A percentile compares a stretch with the other conserved stretches of the same genome.
phyloP scores from a whole-genome alignment of 2,888 invertebrate genomes.

The Gasteruption jaculator region DNA sequence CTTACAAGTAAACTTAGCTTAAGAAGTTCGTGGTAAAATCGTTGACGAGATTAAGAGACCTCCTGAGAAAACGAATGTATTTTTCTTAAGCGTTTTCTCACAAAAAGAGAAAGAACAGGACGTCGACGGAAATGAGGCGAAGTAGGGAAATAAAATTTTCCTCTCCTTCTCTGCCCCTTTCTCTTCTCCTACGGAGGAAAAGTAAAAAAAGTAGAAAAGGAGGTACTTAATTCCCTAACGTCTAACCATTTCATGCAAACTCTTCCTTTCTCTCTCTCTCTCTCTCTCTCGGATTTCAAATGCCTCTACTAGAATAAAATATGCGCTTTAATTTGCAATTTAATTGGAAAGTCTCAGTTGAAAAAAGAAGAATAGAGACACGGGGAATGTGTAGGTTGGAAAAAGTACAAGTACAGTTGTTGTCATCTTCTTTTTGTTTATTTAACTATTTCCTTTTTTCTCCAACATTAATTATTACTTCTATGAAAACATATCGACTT shows the following conservation, averaged over 20 bases:
- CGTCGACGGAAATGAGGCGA: conserved; percentile 3
- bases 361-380: background rate
- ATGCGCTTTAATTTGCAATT: conserved; percentile 40
- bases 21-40: conserved; percentile 28
- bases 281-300: background rate
- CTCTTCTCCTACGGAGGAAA: too few relatives aligned
- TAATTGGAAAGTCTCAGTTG: conserved; percentile 31
- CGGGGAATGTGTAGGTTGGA: background rate
- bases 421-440: too few relatives aligned
- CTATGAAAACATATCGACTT: too few relatives aligned
- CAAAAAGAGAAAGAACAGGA: conserved; percentile 8
- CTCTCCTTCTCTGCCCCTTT: background rate
- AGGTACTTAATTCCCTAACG: conserved; percentile 24
- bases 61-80: too few relatives aligned
- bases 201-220: too few relatives aligned
- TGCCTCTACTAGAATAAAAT: conserved; percentile 31
- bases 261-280: conserved; percentile 8
- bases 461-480: too few relatives aligned
- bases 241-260: conserved; percentile 15
- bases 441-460: too few relatives aligned
- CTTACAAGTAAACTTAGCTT: too few relatives aligned
- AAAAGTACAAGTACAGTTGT: too few relatives aligned
- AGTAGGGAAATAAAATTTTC: conserved; percentile 11
- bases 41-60: conserved; percentile 28
- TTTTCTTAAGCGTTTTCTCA: too few relatives aligned